Conservation (phyloP, 2,113 vertebrate species). For the Heterotis niloticus region DNA sequence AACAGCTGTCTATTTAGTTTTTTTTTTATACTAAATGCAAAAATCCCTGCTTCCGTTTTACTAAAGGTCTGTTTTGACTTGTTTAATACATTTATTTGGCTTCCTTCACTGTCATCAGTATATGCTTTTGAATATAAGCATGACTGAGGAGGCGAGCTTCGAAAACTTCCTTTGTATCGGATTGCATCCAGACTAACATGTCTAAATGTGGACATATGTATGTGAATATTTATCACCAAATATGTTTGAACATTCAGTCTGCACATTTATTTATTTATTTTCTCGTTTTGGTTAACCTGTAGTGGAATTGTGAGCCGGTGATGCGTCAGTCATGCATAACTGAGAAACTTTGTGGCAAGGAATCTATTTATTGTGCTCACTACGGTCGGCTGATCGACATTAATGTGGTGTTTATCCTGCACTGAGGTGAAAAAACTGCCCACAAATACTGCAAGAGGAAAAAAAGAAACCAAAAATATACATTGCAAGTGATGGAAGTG, state of each 20-base stretch:
- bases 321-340: not conserved
- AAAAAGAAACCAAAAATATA: too few species aligned
- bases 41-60: not conserved
- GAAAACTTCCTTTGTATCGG: not conserved
- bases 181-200: not conserved
- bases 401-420: not conserved
- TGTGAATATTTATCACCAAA: not conserved
- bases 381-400: not conserved
- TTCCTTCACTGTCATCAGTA: not conserved
- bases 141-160: not conserved
- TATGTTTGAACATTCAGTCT: not conserved
- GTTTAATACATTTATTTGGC: not conserved
- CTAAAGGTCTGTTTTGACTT: not conserved
- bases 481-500: not conserved
- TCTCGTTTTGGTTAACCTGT: not conserved
- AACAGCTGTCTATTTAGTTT: not conserved
- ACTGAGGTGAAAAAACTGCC: not conserved
- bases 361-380: not conserved
- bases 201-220: not conserved
- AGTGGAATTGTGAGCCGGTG: not conserved
- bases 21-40: not conserved
- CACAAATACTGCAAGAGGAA: too few species aligned
- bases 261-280: not conserved
- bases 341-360: too few species aligned
- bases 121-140: not conserved